These are phyloP conservation scores for Ecdyonurus torrentis DNA, from an alignment of 2,888 invertebrate genomes.

Conservation along the genomic window DNA sequence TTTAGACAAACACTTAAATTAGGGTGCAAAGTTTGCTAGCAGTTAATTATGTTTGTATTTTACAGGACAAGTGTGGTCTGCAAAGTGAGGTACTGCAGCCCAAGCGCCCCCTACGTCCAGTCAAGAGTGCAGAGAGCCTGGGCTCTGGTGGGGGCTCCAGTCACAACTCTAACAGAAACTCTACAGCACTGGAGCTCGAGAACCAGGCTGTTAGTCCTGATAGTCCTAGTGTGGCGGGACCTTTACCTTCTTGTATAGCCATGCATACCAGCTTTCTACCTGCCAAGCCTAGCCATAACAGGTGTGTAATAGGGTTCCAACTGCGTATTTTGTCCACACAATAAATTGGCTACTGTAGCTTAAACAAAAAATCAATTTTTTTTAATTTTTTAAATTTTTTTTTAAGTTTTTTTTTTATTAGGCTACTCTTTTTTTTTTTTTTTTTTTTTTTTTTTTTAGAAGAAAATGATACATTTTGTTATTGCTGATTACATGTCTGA, in stretches of 20 bases:
- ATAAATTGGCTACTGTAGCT: too few relatives aligned
- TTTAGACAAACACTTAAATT: too few relatives aligned
- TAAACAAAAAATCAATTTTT: conserved; percentile 4
- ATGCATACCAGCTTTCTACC: not conserved
- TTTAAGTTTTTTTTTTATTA: conserved; percentile 7
- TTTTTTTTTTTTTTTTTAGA: not conserved
- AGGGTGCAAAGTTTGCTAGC: too few relatives aligned
- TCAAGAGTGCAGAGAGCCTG: conserved; percentile 54
- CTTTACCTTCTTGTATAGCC: not conserved
- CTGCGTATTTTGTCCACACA: too few relatives aligned
- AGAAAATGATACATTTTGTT: too few relatives aligned
- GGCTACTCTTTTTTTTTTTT: not conserved
- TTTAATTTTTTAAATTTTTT: conserved; percentile 5
- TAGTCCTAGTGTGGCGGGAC: not conserved
- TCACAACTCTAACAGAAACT: conserved; percentile 17
- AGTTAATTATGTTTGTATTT: too few relatives aligned
- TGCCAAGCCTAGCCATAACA: conserved; percentile 26
- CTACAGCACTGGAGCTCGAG: conserved; percentile 13
- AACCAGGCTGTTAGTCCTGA: not conserved
- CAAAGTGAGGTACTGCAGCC: conserved; percentile 25
- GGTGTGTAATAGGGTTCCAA: too few relatives aligned
- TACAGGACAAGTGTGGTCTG: conserved; percentile 26
- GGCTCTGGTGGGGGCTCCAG: conserved; percentile 24
- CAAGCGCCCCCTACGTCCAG: conserved; percentile 38
- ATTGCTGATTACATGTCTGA: too few relatives aligned